Evolutionary conservation across 92 coral and sea anemone species (phyloP).

Genomic region (Anthopleura xanthogrammica): DNA sequence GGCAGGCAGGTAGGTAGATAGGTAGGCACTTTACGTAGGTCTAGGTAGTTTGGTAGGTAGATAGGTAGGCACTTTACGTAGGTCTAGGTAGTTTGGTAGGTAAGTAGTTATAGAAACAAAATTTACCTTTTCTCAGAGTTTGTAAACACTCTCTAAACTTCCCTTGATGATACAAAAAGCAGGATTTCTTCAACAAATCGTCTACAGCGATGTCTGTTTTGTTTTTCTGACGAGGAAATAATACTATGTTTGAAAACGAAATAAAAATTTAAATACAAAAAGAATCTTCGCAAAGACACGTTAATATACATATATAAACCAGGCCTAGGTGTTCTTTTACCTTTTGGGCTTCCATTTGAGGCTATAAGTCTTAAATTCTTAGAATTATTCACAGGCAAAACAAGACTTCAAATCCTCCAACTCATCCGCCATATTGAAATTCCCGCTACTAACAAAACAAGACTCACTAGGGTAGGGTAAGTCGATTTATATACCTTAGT

Average conservation of each 20-base stretch:
- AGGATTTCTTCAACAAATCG: constrained; percentile 11
- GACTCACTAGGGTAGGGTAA: constrained; percentile 16
- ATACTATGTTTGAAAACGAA: not conserved
- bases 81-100: no score
- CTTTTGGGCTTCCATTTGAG: not conserved
- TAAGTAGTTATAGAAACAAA: no score
- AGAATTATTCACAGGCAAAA: not conserved
- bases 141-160: constrained; percentile 18
- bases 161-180: not conserved
- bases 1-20: no score
- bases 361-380: not conserved
- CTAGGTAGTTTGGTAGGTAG: no score
- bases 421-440: constrained; percentile 24
- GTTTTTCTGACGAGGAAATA: not conserved
- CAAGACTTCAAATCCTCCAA: no score
- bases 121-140: constrained; percentile 40
- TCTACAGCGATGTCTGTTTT: not conserved
- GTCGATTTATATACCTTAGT: not conserved
- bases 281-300: no score
- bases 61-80: no score
- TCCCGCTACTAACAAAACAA: constrained; percentile 12
- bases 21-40: no score
- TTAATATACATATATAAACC: no score
- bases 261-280: no score
- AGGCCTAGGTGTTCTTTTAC: not conserved